Conservation (phyloP, 2,888 invertebrate genomes). For the Alentia gelatinosa region DNA sequence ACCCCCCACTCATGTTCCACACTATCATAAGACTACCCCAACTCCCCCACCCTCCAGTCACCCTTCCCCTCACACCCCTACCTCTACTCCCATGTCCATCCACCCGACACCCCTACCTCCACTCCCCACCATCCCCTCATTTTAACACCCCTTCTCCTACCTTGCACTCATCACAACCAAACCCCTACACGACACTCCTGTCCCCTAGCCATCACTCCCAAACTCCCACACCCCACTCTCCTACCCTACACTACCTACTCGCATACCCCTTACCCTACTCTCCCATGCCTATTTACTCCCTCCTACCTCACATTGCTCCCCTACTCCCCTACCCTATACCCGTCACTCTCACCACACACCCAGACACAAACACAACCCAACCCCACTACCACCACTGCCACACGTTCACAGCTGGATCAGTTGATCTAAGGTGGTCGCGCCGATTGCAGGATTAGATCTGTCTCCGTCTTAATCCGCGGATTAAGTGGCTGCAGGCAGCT, state of each 20-base stretch:
- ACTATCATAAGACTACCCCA: too few relatives aligned
- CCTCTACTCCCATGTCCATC: not conserved
- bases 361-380: not conserved
- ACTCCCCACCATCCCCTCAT: not conserved
- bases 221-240: not conserved
- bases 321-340: too few relatives aligned
- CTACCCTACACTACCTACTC: not conserved
- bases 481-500: conserved; percentile 6
- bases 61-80: not conserved
- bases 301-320: not conserved
- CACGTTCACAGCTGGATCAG: not conserved
- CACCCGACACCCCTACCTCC: not conserved
- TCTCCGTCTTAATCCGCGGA: conserved; percentile 13
- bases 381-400: not conserved
- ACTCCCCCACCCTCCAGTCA: not conserved
- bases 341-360: too few relatives aligned
- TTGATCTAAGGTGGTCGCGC: conserved; percentile 29
- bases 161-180: not conserved
- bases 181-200: not conserved
- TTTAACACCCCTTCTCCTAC: not conserved
- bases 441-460: conserved; percentile 34
- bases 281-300: not conserved
- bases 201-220: not conserved
- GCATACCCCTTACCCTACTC: not conserved
- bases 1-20: too few relatives aligned